phyloP scores from a whole-genome alignment of 1,140 invertebrate genomes.

The Drosophila leontia region DNA sequence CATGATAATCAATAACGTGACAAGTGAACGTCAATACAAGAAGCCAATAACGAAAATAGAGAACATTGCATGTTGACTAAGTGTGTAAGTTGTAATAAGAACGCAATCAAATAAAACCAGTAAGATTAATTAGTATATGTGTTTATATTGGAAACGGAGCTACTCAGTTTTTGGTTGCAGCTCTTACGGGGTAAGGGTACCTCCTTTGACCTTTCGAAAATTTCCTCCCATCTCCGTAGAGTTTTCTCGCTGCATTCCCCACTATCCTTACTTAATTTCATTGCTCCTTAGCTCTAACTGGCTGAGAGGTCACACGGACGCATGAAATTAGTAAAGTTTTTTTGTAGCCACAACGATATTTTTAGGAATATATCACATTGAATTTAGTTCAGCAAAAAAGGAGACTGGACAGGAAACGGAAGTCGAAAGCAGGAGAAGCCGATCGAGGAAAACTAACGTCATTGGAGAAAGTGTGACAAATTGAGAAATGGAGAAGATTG shows the following conservation, averaged over 20 bases:
- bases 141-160: not conserved
- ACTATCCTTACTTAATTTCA: slow-evolving; percentile 22
- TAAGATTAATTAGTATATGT: slow-evolving; percentile 2
- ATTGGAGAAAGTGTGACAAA: slow-evolving; percentile 32
- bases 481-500: not conserved
- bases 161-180: not conserved
- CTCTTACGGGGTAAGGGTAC: not conserved
- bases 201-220: no score
- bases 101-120: slow-evolving; percentile 41
- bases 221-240: not conserved
- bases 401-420: slow-evolving; percentile 15
- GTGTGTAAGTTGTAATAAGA: slow-evolving; percentile 75
- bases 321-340: no score
- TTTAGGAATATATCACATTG: slow-evolving; percentile 62
- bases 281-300: slow-evolving; percentile 14
- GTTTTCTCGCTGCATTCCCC: not conserved
- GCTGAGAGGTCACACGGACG: slow-evolving; percentile 45
- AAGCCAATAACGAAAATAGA: slow-evolving; percentile 16
- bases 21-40: slow-evolving; percentile 1
- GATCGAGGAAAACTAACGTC: slow-evolving; percentile 31
- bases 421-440: slow-evolving; percentile 3
- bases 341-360: no score
- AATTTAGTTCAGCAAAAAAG: slow-evolving; percentile 71
- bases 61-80: slow-evolving; percentile 77
- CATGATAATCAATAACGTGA: slow-evolving; percentile 58